Conservation (phyloP, 37 sponge, comb jelly and placozoan genomes). For the Halichondria panicea region DNA sequence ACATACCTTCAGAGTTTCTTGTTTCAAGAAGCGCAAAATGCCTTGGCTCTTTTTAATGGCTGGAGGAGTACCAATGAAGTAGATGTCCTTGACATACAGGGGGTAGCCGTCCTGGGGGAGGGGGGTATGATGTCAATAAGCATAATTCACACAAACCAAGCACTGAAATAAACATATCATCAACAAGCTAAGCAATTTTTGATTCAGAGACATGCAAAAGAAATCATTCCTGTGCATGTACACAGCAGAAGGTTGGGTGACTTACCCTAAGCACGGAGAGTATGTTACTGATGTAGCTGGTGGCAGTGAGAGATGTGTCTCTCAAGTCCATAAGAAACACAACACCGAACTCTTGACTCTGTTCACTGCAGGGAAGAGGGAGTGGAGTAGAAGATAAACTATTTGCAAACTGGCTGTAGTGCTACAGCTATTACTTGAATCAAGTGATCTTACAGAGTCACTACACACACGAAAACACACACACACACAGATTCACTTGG, state of each 20-base stretch:
- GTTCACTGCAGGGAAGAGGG: constrained; percentile 15
- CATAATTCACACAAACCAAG: neutral
- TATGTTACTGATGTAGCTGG: neutral
- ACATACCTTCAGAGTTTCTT: too few species aligned
- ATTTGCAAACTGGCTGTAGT: too few species aligned
- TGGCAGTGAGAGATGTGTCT: constrained; percentile 13
- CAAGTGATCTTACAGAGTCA: too few species aligned
- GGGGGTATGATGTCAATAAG: neutral
- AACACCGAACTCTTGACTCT: constrained; percentile 42
- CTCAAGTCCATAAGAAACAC: constrained; percentile 45
- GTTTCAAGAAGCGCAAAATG: too few species aligned
- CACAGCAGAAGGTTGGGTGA: neutral
- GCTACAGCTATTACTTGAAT: too few species aligned
- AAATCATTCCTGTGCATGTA: too few species aligned
- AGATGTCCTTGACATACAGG: constrained; percentile 35
- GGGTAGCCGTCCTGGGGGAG: constrained; percentile 51
- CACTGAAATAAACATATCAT: too few species aligned
- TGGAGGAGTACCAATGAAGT: constrained; percentile 36
- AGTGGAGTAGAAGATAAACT: neutral
- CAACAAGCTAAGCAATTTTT: too few species aligned
- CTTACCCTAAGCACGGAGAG: constrained; percentile 29
- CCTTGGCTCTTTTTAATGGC: too few species aligned
- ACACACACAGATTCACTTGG: too few species aligned
- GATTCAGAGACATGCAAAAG: too few species aligned
- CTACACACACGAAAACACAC: too few species aligned